Percentiles rank a stretch among this genome's conserved stretches.
Evolutionary conservation across 1,140 invertebrate species (phyloP).

Genomic region (Panagrolaimus sp.): DNA sequence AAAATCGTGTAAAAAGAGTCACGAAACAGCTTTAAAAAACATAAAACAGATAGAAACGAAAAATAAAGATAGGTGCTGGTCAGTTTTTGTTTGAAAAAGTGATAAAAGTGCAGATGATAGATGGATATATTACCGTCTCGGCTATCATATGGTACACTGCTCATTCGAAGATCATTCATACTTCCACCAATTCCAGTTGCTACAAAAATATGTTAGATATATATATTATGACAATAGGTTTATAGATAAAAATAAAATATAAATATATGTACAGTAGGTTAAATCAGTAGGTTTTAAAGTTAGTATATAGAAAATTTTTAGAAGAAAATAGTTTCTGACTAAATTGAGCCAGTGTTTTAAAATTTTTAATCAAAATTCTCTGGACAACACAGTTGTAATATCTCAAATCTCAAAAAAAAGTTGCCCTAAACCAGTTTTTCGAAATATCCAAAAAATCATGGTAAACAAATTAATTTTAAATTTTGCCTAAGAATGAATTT

Average conservation of each 20-base stretch:
- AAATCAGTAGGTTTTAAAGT: no score
- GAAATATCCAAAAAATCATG: no score
- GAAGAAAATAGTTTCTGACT: not conserved
- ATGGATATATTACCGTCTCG: not conserved
- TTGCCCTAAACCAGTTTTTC: no score
- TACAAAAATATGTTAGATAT: not conserved
- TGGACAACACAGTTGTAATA: no score
- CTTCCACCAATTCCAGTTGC: conserved; percentile 41
- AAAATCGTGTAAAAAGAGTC: no score
- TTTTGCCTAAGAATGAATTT: no score
- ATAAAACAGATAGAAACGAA: not conserved
- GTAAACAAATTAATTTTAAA: no score
- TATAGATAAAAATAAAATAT: not conserved
- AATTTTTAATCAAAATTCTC: no score
- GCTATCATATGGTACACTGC: conserved; percentile 48
- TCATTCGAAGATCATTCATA: conserved; percentile 52
- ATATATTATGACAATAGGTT: conserved; percentile 8
- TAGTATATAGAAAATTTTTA: not conserved
- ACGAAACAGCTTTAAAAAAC: not conserved
- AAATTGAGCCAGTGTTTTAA: no score
- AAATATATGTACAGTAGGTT: not conserved
- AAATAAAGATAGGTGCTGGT: conserved; percentile 5
- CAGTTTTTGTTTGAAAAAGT: not conserved
- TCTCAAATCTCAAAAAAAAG: no score
- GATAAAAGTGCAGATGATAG: not conserved